Evolutionary conservation across 2,113 vertebrate species (phyloP).

Genomic region (Podarcis muralis): DNA sequence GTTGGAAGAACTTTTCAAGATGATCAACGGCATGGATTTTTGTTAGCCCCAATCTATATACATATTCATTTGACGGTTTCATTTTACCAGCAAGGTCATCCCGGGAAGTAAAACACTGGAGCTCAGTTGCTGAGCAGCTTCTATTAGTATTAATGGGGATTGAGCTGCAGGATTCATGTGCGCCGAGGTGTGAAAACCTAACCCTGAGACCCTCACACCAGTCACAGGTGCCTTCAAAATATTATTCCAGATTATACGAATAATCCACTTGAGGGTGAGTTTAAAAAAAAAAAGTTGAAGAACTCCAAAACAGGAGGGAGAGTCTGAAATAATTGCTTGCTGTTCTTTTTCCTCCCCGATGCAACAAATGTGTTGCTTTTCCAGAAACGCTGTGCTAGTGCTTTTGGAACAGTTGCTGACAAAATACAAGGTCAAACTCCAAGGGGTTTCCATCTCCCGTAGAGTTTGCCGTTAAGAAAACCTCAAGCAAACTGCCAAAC

Average conservation of each 20-base stretch:
- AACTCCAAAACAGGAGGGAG: not conserved
- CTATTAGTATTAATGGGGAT: slow-evolving; percentile 8
- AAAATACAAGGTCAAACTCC: slow-evolving; percentile 42
- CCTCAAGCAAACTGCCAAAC: slow-evolving; percentile 11
- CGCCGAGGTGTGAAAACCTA: slow-evolving; percentile 11
- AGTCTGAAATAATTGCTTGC: not conserved
- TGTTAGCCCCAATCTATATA: not conserved
- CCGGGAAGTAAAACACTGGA: not conserved
- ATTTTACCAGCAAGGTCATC: not conserved
- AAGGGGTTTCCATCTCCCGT: not conserved
- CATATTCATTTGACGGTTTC: slow-evolving; percentile 3
- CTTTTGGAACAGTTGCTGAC: not conserved
- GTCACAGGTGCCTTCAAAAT: not conserved
- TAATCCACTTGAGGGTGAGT: not conserved
- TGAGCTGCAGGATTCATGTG: slow-evolving; percentile 7
- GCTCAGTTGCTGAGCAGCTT: not conserved
- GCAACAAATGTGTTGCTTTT: not conserved
- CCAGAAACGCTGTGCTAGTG: not conserved
- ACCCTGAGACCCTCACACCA: not conserved
- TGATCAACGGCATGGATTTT: not conserved
- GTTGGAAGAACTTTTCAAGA: not conserved
- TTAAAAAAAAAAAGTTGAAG: not conserved
- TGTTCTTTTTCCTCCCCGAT: not conserved
- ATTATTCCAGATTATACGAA: not conserved
- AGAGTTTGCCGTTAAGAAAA: slow-evolving; percentile 16